Evolutionary conservation across 2,888 invertebrate species (phyloP), one percentile per base, ranked within the genome.

Genomic region (Aelia acuminata): DNA sequence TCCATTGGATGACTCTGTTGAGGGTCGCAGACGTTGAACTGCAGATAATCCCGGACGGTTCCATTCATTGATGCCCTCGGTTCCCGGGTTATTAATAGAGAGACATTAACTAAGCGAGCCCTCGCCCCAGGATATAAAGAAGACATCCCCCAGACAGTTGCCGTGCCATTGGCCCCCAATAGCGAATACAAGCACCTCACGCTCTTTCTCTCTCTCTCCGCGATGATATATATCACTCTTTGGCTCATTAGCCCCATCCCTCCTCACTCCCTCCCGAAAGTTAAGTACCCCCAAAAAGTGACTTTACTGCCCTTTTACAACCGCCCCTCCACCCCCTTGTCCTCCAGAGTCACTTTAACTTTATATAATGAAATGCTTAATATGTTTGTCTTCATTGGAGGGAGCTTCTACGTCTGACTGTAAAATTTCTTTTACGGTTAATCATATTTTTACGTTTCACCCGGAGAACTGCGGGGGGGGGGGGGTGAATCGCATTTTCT

Each of bases 281-380:
- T 70, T 43, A 47, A 80, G 80, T 80, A 80, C 80, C 80, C 80
- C 43, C 80, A 80, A 80, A 80, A 39, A 80, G 80, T n/a, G 39
- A 47, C 80, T 80, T 80, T 80, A 80, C 80, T 80, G 80, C n/a
- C 11, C 43, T 47, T 80, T 80, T 80, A 80, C 43, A 80, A 47
- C 80, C 80, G n/a, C 80, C 80, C 43, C 43, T 80, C 43, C 43
- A 80, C 43, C 39, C 70, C 43, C 5, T 70, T 7, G 63, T 35
- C 63, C 63, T 35, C 63, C 4, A 13, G n/a, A 47, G 80, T 39
- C 20, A 80, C 80, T 80, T 80, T 80, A 80, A 43, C 80, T 80
- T 80, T 47, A 39, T 80, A 80, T 80, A 80, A 80, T 80, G 80
- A 80, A 80, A 80, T 43, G 80, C 80, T 80, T 80, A 80, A 80